These are phyloP conservation scores for Gadus macrocephalus DNA, from an alignment of 2,113 vertebrate species.

Conservation along the genomic window DNA sequence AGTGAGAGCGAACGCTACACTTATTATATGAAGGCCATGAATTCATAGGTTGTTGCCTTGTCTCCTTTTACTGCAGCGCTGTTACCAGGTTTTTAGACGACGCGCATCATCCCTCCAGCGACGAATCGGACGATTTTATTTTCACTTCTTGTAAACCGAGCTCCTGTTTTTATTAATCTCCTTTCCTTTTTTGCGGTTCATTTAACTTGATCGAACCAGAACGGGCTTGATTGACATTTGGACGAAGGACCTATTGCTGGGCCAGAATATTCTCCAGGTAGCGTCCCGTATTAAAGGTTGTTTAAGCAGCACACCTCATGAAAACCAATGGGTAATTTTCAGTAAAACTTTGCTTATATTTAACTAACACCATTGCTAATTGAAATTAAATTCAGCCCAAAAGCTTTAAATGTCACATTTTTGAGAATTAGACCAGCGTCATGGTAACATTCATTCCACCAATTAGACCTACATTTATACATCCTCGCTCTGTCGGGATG, in stretches of 20 bases:
- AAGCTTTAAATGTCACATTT: slow-evolving; percentile 14
- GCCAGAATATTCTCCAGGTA: slow-evolving; percentile 22
- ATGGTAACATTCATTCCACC: slow-evolving; percentile 3
- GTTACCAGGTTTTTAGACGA: too few species aligned
- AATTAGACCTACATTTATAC: slow-evolving; percentile 27
- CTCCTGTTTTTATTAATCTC: slow-evolving; percentile 30
- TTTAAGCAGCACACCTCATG: slow-evolving; percentile 33
- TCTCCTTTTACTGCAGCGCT: too few species aligned
- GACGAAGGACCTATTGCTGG: slow-evolving; percentile 11
- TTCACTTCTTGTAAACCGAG: slow-evolving; percentile 31
- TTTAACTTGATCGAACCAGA: slow-evolving; percentile 40
- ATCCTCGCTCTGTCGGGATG: slow-evolving; percentile 8
- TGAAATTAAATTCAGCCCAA: slow-evolving; percentile 24
- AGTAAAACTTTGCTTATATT: slow-evolving; percentile 29
- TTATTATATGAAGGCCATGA: too few species aligned
- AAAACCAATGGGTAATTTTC: slow-evolving; percentile 33
- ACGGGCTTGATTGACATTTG: slow-evolving; percentile 39
- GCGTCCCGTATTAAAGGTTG: slow-evolving; percentile 11
- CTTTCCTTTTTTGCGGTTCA: slow-evolving; percentile 12
- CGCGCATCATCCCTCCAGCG: too few species aligned
- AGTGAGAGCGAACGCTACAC: too few species aligned
- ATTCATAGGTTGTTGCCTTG: too few species aligned
- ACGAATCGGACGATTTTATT: neutral
- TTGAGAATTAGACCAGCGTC: neutral
- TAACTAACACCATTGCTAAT: slow-evolving; percentile 15